phyloP scores from a whole-genome alignment of 2,113 vertebrate species.

The Dromaius novaehollandiae region DNA sequence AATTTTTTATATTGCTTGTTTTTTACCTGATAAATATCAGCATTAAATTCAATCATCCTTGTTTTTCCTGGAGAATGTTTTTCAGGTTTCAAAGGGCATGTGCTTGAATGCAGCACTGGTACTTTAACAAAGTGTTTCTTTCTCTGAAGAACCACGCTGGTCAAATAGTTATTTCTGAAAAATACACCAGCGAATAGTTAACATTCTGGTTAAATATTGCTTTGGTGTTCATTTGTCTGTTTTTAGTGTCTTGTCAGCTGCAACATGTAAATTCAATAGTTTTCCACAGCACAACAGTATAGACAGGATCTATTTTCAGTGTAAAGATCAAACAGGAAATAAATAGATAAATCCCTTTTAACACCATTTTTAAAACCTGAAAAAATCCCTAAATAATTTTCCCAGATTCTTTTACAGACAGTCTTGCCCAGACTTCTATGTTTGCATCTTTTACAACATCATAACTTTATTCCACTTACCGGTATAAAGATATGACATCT shows the following conservation, averaged over 20 bases:
- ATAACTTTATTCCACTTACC: neutral
- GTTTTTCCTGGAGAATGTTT: neutral
- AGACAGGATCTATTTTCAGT: neutral
- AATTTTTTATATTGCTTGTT: neutral
- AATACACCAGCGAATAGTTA: constrained; percentile 14
- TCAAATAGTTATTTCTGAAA: constrained; percentile 35
- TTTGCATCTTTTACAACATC: neutral
- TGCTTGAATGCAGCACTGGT: neutral
- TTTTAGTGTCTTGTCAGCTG: neutral
- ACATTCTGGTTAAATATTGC: neutral
- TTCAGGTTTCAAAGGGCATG: neutral
- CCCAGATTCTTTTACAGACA: neutral
- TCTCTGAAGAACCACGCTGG: neutral
- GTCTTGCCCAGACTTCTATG: neutral
- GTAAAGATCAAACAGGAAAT: neutral
- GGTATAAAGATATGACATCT: neutral
- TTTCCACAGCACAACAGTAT: neutral
- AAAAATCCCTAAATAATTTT: neutral
- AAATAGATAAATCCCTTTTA: neutral
- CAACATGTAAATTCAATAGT: neutral
- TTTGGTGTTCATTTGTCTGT: neutral
- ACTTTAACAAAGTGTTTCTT: neutral
- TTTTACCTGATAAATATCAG: neutral
- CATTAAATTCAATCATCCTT: neutral
- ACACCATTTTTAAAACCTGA: neutral